Evolutionary conservation across 2,797 vertebrate species (phyloP).

Genomic region (Bradypodion pumilum): DNA sequence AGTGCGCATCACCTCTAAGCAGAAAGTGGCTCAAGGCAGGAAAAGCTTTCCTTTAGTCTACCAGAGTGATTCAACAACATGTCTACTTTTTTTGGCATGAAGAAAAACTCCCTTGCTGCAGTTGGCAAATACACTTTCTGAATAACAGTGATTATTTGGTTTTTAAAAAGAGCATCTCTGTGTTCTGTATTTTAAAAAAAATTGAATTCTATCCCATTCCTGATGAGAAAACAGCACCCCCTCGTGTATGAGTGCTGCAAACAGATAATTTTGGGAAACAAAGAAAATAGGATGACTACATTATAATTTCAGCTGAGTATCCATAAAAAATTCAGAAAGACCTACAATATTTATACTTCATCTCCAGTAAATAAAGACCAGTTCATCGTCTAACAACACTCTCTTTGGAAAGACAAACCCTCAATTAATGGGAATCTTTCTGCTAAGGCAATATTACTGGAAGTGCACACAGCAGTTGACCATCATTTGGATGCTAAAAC

Average conservation of each 20-base stretch:
- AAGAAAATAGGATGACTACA: not conserved
- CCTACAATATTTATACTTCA: not conserved
- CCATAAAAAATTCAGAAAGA: not conserved
- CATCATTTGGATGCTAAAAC: not conserved
- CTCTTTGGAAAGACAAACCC: not conserved
- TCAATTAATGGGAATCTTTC: not conserved
- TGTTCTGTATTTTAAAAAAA: not conserved
- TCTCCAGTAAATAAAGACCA: not conserved
- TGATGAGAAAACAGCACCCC: slow-evolving; percentile 24
- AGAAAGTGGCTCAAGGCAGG: not conserved
- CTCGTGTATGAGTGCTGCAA: slow-evolving; percentile 23
- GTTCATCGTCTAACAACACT: not conserved
- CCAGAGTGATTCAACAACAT: slow-evolving; percentile 35
- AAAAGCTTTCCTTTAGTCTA: slow-evolving; percentile 29
- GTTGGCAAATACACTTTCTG: no score
- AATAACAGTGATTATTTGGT: not conserved
- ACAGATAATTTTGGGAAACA: not conserved
- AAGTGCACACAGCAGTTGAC: not conserved
- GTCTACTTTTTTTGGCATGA: not conserved
- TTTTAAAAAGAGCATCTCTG: not conserved
- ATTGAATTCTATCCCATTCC: not conserved
- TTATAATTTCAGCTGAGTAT: not conserved
- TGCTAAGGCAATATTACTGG: not conserved
- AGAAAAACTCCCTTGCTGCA: no score
- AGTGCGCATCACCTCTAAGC: not conserved